Base-by-base conservation (phyloP, 2,797 vertebrate genomes). In the Sebastes trivittatus region DNA sequence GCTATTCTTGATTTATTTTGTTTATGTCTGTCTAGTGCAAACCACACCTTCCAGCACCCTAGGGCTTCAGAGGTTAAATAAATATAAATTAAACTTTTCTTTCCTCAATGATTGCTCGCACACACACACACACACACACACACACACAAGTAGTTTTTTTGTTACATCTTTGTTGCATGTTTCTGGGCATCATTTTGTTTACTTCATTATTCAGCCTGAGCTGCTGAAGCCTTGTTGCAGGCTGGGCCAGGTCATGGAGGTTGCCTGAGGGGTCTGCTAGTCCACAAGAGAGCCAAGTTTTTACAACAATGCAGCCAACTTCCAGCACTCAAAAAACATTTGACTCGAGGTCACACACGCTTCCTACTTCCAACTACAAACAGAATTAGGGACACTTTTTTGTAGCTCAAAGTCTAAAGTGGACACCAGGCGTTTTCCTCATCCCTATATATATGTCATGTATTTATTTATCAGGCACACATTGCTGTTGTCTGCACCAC, bases 241-340 rank as follows among this genome's bases (percentile, higher is more conserved):
- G 56, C 68, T 38, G 56, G 14, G 11, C 32, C 66, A 25, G 90
- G 92, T 89, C 88, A 83, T 11, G 25, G 82, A 63, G 89, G 86
- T 73, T 85, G 86, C 59, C 62, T 16, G 46, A 59, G 18, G 86
- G 86, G 88, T 89, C 76, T 83, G 72, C 84, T 20, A 9, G 46
- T 78, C 18, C 78, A 68, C 79, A 74, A 76, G 62, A 59, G 74
- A 81, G 85, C 67, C 82, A 92, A 93, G 87, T 93, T 92, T 46
- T 84, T 82, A 87, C 87, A 92, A 94, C 93, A 94, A 90, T 89
- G 88, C 78, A 78, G 86, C 62, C 81, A 93, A 95, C 94, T 95
- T 95, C 85, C 64, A 84, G 77, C 78, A 32, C 83, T 81, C 62
- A 55, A 11, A 86, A 81, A 81, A 87, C 90, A 88, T 90, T 84